A percentile compares a stretch with the other conserved stretches of the same genome.
Conservation (phyloP, 2,797 vertebrate genomes). For the Aldrovandia affinis region DNA sequence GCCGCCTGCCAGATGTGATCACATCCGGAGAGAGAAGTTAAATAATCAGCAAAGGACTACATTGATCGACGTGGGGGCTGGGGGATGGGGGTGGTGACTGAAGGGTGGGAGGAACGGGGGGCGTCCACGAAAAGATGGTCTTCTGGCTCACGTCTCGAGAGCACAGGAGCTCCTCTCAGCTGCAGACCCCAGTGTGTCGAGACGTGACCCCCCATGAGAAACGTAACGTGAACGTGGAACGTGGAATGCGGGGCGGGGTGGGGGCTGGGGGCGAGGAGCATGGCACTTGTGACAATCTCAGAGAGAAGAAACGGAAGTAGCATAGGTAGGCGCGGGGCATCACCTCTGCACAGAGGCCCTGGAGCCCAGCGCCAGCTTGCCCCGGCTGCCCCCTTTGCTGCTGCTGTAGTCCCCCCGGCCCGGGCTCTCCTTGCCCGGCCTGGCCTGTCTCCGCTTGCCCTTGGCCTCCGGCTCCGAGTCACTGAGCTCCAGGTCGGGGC, state of each 20-base stretch:
- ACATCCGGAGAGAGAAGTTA: neutral
- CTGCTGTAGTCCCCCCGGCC: conserved; percentile 71
- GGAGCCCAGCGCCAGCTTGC: conserved; percentile 79
- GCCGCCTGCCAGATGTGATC: neutral
- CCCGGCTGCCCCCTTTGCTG: conserved; percentile 67
- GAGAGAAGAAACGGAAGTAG: conserved; percentile 9
- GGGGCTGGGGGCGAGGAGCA: conserved; percentile 28
- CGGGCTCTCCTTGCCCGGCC: conserved; percentile 70
- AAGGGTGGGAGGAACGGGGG: neutral
- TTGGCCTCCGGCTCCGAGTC: conserved; percentile 94
- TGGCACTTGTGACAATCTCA: conserved; percentile 52
- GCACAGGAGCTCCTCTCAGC: conserved; percentile 25
- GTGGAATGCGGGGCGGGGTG: conserved; percentile 3
- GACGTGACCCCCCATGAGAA: neutral
- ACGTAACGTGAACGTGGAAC: neutral
- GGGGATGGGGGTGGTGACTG: neutral
- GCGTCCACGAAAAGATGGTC: neutral
- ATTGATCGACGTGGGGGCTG: neutral
- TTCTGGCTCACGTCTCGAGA: conserved; percentile 37
- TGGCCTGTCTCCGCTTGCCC: conserved; percentile 74
- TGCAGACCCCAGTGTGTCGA: neutral
- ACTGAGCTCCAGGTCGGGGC: conserved; percentile 93
- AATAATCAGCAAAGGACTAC: neutral
- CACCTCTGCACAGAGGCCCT: conserved; percentile 89
- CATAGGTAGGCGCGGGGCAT: conserved; percentile 64